A percentile compares a stretch with the other conserved stretches of the same genome.
Conservation (phyloP, 2,113 vertebrate genomes). For the Haliaeetus leucogaster region DNA sequence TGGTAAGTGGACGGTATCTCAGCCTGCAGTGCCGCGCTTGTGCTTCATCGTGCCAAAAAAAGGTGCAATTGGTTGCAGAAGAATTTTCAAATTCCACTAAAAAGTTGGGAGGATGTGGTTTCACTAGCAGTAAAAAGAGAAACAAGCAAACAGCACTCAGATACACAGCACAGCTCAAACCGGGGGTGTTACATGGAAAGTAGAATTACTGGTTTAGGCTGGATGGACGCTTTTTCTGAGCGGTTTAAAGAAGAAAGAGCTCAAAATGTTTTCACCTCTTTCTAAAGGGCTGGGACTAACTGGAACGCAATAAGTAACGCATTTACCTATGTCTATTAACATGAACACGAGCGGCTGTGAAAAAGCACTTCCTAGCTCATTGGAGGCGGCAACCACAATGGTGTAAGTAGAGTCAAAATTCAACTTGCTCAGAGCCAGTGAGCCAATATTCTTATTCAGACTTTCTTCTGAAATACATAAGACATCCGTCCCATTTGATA, state of each 20-base stretch:
- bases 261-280: accelerated
- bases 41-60: not conserved
- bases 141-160: not conserved
- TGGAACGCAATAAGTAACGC: accelerated
- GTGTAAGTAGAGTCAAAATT: conserved; percentile 55
- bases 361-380: conserved; percentile 53
- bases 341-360: conserved; percentile 35
- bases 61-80: conserved; percentile 26
- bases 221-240: not conserved
- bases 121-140: conserved; percentile 59
- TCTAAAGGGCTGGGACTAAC: not conserved
- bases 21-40: conserved; percentile 34
- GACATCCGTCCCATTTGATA: conserved; percentile 28
- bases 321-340: conserved; percentile 56
- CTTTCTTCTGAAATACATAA: not conserved
- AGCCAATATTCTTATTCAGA: not conserved
- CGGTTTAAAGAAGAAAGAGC: not conserved
- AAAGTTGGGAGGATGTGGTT: conserved; percentile 66
- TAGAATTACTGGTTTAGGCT: accelerated
- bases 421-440: conserved; percentile 3
- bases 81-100: conserved; percentile 40
- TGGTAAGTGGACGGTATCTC: conserved; percentile 15
- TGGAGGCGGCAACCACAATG: conserved; percentile 55
- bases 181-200: accelerated
- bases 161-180: accelerated